phyloP scores from a whole-genome alignment of 2,888 invertebrate genomes.

The Seira sanloemensis region DNA sequence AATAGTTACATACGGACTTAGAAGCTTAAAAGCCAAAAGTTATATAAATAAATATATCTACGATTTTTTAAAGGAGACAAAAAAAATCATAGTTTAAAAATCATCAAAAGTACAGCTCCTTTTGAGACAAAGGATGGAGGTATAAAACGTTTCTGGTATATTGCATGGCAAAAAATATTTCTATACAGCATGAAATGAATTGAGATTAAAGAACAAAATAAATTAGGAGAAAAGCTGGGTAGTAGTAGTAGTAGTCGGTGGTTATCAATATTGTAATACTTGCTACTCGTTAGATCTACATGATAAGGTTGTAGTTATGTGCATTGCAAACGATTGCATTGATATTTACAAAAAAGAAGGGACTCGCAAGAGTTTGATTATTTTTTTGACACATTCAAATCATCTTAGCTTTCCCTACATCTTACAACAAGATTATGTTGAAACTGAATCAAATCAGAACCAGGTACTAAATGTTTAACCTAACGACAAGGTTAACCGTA shows the following conservation, averaged over 20 bases:
- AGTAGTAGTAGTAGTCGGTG: conserved; percentile 12
- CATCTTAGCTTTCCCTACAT: not conserved
- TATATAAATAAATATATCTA: not conserved
- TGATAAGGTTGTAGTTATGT: not conserved
- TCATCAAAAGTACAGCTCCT: not conserved
- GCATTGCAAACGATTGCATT: not conserved
- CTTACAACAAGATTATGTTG: not conserved
- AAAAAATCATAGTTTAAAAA: not conserved
- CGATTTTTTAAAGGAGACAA: not conserved
- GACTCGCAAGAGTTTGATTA: not conserved
- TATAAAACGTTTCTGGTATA: not conserved
- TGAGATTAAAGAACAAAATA: not conserved
- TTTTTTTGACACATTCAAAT: not conserved
- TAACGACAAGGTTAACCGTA: no score
- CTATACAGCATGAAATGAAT: not conserved
- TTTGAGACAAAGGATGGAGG: not conserved
- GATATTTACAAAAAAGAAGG: not conserved
- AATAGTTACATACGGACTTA: conserved; percentile 59
- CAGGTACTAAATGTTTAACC: conserved; percentile 3
- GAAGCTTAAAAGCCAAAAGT: conserved; percentile 42
- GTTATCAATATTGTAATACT: conserved; percentile 6
- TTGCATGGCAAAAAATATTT: not conserved
- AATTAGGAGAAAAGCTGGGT: not conserved
- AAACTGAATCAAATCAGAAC: conserved; percentile 9
- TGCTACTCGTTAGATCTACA: not conserved